Base-by-base conservation (phyloP, 2,113 vertebrate genomes). In the Chaetura pelagica region DNA sequence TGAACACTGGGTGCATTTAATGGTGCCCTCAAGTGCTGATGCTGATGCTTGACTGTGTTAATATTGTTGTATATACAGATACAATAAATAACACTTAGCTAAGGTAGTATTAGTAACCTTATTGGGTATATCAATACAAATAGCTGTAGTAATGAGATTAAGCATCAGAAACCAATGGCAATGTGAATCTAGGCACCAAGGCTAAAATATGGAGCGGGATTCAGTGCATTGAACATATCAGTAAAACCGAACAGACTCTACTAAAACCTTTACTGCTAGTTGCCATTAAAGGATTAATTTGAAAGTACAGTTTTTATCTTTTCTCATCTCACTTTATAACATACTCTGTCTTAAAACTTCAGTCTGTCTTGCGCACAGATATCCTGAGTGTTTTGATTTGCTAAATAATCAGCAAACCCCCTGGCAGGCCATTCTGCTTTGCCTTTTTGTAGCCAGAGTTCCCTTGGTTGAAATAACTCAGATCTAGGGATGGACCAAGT, bases 21-120 rank as follows among this genome's bases (percentile, higher is more conserved):
- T 95, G 97, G 96, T 98, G 96, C 97, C 97, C 97, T 98, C 95
- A 97, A 98, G 98, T 96, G 89, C 95, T 13, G 2, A 94, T 95
- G 90, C 75, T 96, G 94, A 95, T 97, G 96, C 96, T 97, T 94
- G 93, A 97, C 97, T 97, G 94, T 98, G 97, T 97, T 98, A 98
- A 98, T 98, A 97, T 97, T 98, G 97, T 97, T 98, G 96, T 97
- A 96, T 97, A 96, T 98, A 96, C 86, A 97, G 96, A 97, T 97
- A 93, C 90, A 97, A 98, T 98, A 98, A 98, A 98, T 98, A 98
- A 98, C 96, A 97, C 93, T 98, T 97, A 98, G 97, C 97, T 97
- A 96, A 93, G 96, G 96, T 96, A 93, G 89, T 91, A 93, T 94
- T 95, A 95, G 96, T 92, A 94, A 59, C 82, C 90, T 94, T 94